Evolutionary conservation across 2,888 invertebrate genomes (phyloP), one percentile per base, ranked within the genome.

Genomic region (Slavum lentiscoides): DNA sequence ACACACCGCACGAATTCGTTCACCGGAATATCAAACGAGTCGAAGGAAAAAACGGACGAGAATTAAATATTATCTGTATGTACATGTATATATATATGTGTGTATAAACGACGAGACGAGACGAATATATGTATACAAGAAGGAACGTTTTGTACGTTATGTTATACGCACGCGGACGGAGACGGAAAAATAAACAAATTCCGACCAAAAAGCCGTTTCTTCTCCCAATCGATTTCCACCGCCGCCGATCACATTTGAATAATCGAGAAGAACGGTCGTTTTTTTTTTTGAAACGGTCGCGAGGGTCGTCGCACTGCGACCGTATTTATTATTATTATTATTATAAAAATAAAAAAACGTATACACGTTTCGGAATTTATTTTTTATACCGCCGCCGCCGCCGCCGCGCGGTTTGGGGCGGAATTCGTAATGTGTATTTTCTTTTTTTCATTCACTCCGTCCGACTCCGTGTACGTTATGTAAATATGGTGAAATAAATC

Each of bases 11-110:
- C 72, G 80, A 72, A 80, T 80, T 66, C 72, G 80, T 80, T 64
- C 55, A 66, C 62, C 80, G 58, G 64, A 80, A 72, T 72, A 72
- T 64, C 39, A 68, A 69, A 77, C 69, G 77, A 53, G 76, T 76
- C 9, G 30, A 4, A 30, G 30, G 30, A 30, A 30, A 67, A 23
- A 75, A 75, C 75, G 43, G 37, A n/a, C 49, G n/a, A 53, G 73
- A 37, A 73, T 43, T 30, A 43, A 9, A 43, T 9, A 43, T 43
- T 43, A 43, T 7, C 4, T 30, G 43, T 43, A 43, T 9, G 39
- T 7, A 7, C 49, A 43, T 11, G 2, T 43, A 43, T 43, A 43
- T 6, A 6, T 11, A 11, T 5, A 9, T 55, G 7, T 19, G 8
- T n/a, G 13, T 21, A 64, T 6, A 74, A 9, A 66, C 30, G 64